Conservation (phyloP, 2,797 vertebrate species). For the Oreochromis grahami region DNA sequence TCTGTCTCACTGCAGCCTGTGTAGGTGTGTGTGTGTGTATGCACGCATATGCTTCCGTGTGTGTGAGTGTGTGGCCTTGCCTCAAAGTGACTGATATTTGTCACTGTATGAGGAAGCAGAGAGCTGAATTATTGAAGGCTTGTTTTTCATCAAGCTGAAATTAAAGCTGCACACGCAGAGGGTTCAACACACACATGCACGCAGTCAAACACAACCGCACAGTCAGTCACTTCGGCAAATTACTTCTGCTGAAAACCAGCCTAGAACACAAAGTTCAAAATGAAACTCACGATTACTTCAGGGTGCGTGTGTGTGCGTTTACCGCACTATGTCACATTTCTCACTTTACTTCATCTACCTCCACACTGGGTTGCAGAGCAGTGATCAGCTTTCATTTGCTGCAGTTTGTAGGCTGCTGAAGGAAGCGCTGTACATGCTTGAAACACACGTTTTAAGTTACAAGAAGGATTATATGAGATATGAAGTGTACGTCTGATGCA, state of each 20-base stretch:
- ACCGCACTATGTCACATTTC: not conserved
- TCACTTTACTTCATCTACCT: not conserved
- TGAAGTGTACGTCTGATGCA: not conserved
- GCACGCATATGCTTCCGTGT: not conserved
- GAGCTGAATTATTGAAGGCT: constrained; percentile 62
- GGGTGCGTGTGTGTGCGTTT: not conserved
- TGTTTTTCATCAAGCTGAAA: constrained; percentile 65
- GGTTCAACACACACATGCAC: not conserved
- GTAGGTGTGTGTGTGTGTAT: not conserved
- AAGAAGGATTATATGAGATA: not conserved
- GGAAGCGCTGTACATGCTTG: not conserved
- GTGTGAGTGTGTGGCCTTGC: not conserved
- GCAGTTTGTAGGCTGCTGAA: not conserved
- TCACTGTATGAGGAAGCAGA: constrained; percentile 16
- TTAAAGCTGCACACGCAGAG: constrained; percentile 24
- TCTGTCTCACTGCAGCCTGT: not conserved
- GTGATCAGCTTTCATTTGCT: not conserved
- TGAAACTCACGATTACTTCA: constrained; percentile 11
- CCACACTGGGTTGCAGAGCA: not conserved
- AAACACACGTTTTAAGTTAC: not conserved
- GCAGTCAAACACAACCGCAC: not conserved
- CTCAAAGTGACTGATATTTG: constrained; percentile 35
- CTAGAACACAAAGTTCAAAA: not conserved
- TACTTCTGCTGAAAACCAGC: constrained; percentile 2
- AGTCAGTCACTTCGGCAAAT: constrained; percentile 11